These are phyloP conservation scores for Drosophila bunnanda DNA, from an alignment of 2,888 invertebrate genomes.

Conservation along the genomic window DNA sequence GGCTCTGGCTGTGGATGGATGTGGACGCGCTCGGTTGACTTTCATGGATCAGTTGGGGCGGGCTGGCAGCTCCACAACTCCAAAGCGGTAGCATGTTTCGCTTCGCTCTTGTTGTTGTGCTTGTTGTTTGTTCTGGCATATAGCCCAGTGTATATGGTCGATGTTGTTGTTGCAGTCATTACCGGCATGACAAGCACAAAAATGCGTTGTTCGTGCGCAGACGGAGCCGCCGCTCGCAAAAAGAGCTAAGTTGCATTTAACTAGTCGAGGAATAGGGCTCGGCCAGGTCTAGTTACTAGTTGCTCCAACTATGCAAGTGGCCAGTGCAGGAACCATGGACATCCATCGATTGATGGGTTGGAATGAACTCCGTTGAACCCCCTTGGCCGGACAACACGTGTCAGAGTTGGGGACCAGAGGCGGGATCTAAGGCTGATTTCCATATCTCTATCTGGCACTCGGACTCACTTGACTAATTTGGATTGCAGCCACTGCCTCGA, in stretches of 20 bases:
- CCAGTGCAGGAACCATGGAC: conserved; percentile 14
- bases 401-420: conserved; percentile 42
- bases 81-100: conserved; percentile 68
- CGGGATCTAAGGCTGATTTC: conserved; percentile 60
- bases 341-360: conserved; percentile 67
- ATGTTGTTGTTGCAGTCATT: conserved; percentile 70
- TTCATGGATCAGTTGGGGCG: conserved; percentile 83
- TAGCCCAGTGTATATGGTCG: conserved; percentile 7
- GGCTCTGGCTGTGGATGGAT: conserved; percentile 30
- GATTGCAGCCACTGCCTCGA: conserved; percentile 11
- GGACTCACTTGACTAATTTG: conserved; percentile 57
- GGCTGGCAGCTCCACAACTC: conserved; percentile 61
- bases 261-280: conserved; percentile 67
- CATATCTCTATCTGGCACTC: conserved; percentile 60
- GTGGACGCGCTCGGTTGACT: conserved; percentile 79
- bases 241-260: conserved; percentile 65
- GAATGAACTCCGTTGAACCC: conserved; percentile 69
- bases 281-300: conserved; percentile 48
- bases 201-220: conserved; percentile 77
- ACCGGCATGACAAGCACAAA: conserved; percentile 82
- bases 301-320: conserved; percentile 42
- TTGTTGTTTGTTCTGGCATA: conserved; percentile 31
- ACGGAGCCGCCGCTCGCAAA: conserved; percentile 57
- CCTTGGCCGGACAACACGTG: conserved; percentile 58
- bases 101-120: conserved; percentile 23